Percentiles rank a stretch among this genome's conserved stretches.
These are phyloP conservation scores for Malthinus flaveolus DNA, from an alignment of 2,888 invertebrate species.

Conservation along the genomic window DNA sequence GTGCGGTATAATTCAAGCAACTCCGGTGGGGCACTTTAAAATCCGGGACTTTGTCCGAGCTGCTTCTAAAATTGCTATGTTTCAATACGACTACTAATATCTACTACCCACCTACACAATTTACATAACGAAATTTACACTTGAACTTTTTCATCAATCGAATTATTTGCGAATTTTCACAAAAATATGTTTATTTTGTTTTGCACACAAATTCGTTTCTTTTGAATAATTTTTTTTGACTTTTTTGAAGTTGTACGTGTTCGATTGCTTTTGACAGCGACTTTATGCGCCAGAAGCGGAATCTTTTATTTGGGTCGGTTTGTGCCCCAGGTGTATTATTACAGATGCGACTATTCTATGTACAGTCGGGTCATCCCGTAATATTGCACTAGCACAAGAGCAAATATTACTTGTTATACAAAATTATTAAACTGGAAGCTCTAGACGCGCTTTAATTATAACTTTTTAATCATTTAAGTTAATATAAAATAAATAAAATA, in stretches of 20 bases:
- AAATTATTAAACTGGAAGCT: too few species aligned
- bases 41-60: constrained; percentile 22
- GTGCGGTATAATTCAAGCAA: constrained; percentile 35
- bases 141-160: too few species aligned
- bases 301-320: constrained; percentile 13
- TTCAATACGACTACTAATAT: not conserved
- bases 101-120: too few species aligned
- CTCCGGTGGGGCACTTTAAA: constrained; percentile 31
- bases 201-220: not conserved
- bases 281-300: constrained; percentile 18
- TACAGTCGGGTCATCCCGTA: constrained; percentile 34
- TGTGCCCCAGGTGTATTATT: constrained; percentile 32
- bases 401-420: too few species aligned
- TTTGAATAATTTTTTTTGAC: constrained; percentile 4
- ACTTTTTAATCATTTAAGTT: too few species aligned
- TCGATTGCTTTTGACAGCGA: constrained; percentile 19
- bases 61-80: constrained; percentile 2
- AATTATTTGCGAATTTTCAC: too few species aligned
- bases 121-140: too few species aligned
- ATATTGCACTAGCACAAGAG: constrained; percentile 22
- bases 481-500: too few species aligned
- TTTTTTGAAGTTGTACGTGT: constrained; percentile 15
- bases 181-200: not conserved
- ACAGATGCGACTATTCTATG: constrained; percentile 26
- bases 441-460: too few species aligned